These are phyloP conservation scores for Rotaria macrura DNA, from an alignment of 2,888 invertebrate species.

Conservation along the genomic window DNA sequence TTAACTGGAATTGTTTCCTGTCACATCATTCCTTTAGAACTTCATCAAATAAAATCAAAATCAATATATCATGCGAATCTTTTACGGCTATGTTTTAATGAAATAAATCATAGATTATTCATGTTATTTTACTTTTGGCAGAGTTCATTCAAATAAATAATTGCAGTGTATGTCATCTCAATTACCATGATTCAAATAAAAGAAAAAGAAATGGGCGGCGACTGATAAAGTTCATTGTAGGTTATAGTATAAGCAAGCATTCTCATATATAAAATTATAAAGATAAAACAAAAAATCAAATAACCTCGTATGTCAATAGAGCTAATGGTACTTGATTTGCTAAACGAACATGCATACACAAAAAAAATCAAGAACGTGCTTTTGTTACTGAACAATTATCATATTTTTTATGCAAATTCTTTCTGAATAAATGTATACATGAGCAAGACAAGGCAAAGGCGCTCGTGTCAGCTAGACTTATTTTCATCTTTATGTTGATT, in stretches of 20 bases:
- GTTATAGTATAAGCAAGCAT: background rate
- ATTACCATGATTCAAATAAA: background rate
- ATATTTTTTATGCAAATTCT: conserved; percentile 8
- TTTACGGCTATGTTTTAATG: no score
- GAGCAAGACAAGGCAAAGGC: background rate
- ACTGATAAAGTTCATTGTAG: background rate
- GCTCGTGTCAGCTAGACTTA: background rate
- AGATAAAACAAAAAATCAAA: background rate
- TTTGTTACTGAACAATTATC: conserved; percentile 8
- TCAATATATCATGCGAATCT: background rate
- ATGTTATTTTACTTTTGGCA: no score
- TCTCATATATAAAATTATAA: background rate
- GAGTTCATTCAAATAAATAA: no score
- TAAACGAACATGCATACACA: background rate
- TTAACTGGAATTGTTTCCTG: no score
- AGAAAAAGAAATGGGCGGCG: background rate
- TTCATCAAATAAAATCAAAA: background rate
- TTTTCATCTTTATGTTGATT: conserved; percentile 12
- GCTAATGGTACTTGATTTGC: background rate
- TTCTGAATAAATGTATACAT: background rate
- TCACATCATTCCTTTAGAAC: no score
- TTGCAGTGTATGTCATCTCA: background rate
- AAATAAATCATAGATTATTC: no score
- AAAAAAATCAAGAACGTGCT: background rate
- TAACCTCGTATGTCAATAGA: background rate